Base-by-base conservation (phyloP, 2,113 vertebrate species). In the Todiramphus chloris region DNA sequence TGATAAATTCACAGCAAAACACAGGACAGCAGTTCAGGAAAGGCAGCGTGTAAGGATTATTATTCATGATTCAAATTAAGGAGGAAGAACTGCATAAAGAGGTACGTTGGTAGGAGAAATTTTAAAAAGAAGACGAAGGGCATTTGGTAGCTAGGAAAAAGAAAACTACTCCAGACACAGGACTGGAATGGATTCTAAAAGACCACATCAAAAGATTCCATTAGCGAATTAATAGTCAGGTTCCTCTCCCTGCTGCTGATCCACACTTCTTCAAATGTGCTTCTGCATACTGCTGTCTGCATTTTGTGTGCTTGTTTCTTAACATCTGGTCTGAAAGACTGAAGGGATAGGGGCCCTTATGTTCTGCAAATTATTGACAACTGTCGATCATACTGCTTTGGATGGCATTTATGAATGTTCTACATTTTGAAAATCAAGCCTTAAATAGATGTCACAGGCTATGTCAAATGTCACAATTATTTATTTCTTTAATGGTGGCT, bases 1-100 rank as follows among this genome's bases (percentile, higher is more conserved):
- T 89, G 73, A 93, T 53, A 93, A 94, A 96, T 94, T 93, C 80
- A 81, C 48, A 93, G 83, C 43, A 94, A 96, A 96, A 95, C 69
- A 88, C 41, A 81, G 44, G 51, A 94, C 88, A 93, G 43, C 58
- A 69, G 76, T 76, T 93, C 85, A 95, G 48, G 27, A 92, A 89
- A 95, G 79, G 31, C 28, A 78, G 19, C 0, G 1, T 43, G 25
- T 70, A 81, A 88, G 66, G 60, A 72, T 93, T 87, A 67, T 89
- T 92, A 90, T 77, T 92, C 13, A 27, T 77, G 0, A 69, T 88
- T 93, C 83, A 93, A 94, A 92, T 84, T 89, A 86, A 35, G 20
- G 27, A 78, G n/a, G 27, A 85, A 87, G 14, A 94, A 55, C n/a
- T 66, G 39, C 30, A 75, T 11, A 30, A 83, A 86, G 56, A 58